Base-by-base conservation (phyloP, 2,113 vertebrate species). In the Erpornis zantholeuca region DNA sequence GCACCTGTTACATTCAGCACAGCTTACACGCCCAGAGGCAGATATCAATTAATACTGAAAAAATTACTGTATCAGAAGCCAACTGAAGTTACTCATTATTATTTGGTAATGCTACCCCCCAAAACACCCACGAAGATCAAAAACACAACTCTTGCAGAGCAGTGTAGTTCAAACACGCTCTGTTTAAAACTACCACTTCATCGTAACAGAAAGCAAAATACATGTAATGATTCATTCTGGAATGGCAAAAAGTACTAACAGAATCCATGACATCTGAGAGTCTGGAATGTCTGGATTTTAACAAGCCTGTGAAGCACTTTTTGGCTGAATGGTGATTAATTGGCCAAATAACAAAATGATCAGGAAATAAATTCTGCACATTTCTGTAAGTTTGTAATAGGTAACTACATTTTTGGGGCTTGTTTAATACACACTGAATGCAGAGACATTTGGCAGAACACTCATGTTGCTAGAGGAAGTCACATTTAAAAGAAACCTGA, bases 21-120 rank as follows among this genome's bases (percentile, higher is more conserved):
- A 94, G 92, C 49, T 96, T 96, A 97, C 79, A 94, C 3, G 25
- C 90, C 96, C 92, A 86, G 70, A 96, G 94, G 96, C 93, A 97
- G 83, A 64, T 94, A 97, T 95, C 97, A 97, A 97, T 98, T 98
- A 98, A 97, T 96, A 97, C 84, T 76, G 65, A 96, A 97, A 94
- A 97, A 97, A 97, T 83, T 94, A 94, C 68, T 95, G 52, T 80
- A 97, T 93, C 86, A 20, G 35, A 96, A 96, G 71, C 56, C 82
- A 88, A 92, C 5, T 95, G 56, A 96, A 97, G 52, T 91, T 97
- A 64, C 35, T 90, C 36, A 94, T 88, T 88, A 36, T 71, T 96
- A 82, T 92, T 76, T 96, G 82, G 90, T 96, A 97, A 91, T 7
- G 14, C 38, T 93, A 94, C 35, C 35, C 35, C 73, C 36, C 56